A percentile compares a stretch with the other conserved stretches of the same genome.
phyloP scores from a whole-genome alignment of 2,888 invertebrate species.

The Dicranocentrus wangi region DNA sequence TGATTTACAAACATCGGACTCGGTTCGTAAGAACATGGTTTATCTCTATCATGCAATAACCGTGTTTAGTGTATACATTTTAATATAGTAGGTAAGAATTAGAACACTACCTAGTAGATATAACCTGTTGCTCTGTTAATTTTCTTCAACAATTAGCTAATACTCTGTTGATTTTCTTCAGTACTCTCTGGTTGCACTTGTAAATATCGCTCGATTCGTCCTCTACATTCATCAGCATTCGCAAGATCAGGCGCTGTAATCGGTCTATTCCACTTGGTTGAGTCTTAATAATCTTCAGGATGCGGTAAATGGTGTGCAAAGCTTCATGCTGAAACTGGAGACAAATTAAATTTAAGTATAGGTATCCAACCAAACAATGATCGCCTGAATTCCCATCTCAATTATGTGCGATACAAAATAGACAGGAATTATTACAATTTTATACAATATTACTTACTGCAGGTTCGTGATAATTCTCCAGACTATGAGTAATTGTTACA shows the following conservation, averaged over 20 bases:
- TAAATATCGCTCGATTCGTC: neutral
- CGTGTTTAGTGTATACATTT: no score
- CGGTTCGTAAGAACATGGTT: no score
- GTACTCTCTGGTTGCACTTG: neutral
- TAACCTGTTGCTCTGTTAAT: no score
- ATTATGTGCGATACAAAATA: no score
- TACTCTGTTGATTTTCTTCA: constrained; percentile 40
- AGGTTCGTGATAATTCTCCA: neutral
- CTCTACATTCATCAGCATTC: neutral
- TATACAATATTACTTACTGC: constrained; percentile 7
- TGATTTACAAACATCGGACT: no score
- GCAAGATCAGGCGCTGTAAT: neutral
- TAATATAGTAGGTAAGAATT: no score
- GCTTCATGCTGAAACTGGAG: constrained; percentile 19
- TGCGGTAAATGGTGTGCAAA: constrained; percentile 26
- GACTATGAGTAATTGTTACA: constrained; percentile 21
- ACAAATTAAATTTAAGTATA: neutral
- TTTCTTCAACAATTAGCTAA: no score
- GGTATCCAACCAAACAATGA: neutral
- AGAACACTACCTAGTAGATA: no score
- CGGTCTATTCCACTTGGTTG: constrained; percentile 30
- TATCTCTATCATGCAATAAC: no score
- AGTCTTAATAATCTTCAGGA: constrained; percentile 16
- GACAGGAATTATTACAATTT: neutral
- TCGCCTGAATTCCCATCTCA: no score